Evolutionary conservation across 1,140 invertebrate genomes (phyloP), one percentile per base, ranked within the genome.

Genomic region (Uloborus diversus): DNA sequence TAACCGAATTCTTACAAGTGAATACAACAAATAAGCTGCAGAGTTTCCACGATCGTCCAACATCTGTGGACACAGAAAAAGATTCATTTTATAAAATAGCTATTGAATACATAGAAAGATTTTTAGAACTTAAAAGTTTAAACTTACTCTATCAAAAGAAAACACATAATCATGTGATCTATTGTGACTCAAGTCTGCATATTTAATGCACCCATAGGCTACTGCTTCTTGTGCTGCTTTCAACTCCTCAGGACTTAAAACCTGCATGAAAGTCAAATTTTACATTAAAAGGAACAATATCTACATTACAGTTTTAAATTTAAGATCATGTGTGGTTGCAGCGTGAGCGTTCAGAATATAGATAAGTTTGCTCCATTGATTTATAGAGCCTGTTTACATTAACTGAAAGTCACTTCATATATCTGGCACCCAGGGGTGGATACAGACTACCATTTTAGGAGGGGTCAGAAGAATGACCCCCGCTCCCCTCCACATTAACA

Each of bases 161-260:
- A 99, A 99, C 9, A 99, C 91, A 85, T 99, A 99, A 86, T 99
- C 97, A 86, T 95, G 93, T 69, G 91, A 92, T 70, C 96, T 90
- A 86, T 98, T 97, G 84, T 99, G 96, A 13, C 92, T 94, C 25
- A 99, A 88, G 90, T 99, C 98, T 4, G 97, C 94, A 87, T 99
- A 99, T 87, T 99, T 99, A 57, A 99, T 99, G 84, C 98, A 99
- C 3, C 98, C 96, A 87, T 98, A 99, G 0, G 98, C 97, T 0
- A 99, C 91, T 1, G 96, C 91, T 88, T 96, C 92, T 86, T 96
- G 92, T 1, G 96, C 97, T 53, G 88, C 86, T 82, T 91, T 90
- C 11, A 99, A 85, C 87, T 99, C 96, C 83, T 96, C 92, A 9
- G 89, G 83, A 0, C 91, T 93, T 33, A 99, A 88, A 53, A 93